Percentiles rank a stretch among this genome's conserved stretches.
phyloP scores from a whole-genome alignment of 2,888 invertebrate species.

The Xestia rhomboidea region DNA sequence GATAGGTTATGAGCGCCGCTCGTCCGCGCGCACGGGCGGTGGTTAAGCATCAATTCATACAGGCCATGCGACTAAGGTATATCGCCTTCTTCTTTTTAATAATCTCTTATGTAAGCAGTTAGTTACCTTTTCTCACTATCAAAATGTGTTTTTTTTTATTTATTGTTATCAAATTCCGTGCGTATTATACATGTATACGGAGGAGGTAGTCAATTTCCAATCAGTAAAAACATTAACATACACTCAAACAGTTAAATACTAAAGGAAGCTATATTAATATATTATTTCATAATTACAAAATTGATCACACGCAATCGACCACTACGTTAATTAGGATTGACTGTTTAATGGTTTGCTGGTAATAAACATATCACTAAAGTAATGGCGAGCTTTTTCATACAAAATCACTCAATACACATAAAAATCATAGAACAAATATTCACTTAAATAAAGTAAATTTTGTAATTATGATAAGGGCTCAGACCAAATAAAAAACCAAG shows the following conservation, averaged over 20 bases:
- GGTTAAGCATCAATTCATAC: too few species aligned
- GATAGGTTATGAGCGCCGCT: neutral
- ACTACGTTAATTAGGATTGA: neutral
- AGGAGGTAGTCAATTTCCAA: neutral
- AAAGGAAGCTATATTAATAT: neutral
- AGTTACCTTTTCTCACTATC: neutral
- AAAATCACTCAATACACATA: too few species aligned
- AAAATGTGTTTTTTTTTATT: neutral
- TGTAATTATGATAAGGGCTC: neutral
- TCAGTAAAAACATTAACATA: neutral
- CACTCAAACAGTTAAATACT: neutral
- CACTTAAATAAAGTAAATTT: neutral
- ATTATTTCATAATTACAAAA: conserved; percentile 26
- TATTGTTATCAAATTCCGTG: neutral
- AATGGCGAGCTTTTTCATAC: too few species aligned
- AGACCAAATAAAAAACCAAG: too few species aligned
- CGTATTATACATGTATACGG: neutral
- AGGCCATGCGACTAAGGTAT: neutral
- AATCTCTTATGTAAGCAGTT: neutral
- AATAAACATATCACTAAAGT: too few species aligned
- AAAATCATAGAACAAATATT: neutral
- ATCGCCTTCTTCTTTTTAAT: neutral
- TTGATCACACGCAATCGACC: conserved; percentile 5
- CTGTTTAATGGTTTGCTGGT: neutral
- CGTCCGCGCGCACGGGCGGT: neutral